These are phyloP conservation scores for Chlorodrepanis virens DNA, from an alignment of 2,113 vertebrate species.

Conservation along the genomic window DNA sequence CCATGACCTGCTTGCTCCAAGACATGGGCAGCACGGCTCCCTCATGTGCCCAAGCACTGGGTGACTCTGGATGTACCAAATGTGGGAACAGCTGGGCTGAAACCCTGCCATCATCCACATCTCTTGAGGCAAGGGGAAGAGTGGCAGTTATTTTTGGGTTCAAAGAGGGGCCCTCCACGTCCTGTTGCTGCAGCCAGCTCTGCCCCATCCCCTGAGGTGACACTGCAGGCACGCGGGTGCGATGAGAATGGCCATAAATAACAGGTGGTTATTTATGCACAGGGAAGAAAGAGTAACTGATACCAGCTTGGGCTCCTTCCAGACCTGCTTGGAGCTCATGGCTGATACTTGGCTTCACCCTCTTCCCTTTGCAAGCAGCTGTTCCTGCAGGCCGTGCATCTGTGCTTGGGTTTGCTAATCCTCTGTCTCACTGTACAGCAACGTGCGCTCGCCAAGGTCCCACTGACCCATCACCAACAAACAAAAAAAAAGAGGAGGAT, in stretches of 20 bases:
- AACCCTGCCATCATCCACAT: background rate
- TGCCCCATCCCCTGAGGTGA: background rate
- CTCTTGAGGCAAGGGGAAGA: background rate
- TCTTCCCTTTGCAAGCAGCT: conserved; percentile 47
- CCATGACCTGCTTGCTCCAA: background rate
- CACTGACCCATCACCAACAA: conserved; percentile 13
- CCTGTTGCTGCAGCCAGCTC: background rate
- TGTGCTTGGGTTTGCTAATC: conserved; percentile 12
- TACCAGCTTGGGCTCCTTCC: conserved; percentile 35
- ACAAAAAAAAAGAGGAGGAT: background rate
- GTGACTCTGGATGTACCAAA: background rate
- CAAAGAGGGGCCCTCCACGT: background rate
- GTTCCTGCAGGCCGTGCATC: conserved; percentile 30
- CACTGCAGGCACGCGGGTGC: background rate
- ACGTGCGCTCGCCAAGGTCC: conserved; percentile 15
- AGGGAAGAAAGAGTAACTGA: conserved; percentile 5
- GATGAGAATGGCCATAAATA: background rate
- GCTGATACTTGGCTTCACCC: background rate
- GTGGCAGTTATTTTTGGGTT: background rate
- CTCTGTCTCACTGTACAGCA: background rate
- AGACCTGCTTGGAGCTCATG: background rate
- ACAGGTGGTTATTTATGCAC: background rate
- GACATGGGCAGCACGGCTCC: fast-evolving
- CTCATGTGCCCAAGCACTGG: background rate
- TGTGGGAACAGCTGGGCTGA: background rate